Evolutionary conservation across 2,113 vertebrate genomes (phyloP).

Genomic region (Tupaia chinensis): DNA sequence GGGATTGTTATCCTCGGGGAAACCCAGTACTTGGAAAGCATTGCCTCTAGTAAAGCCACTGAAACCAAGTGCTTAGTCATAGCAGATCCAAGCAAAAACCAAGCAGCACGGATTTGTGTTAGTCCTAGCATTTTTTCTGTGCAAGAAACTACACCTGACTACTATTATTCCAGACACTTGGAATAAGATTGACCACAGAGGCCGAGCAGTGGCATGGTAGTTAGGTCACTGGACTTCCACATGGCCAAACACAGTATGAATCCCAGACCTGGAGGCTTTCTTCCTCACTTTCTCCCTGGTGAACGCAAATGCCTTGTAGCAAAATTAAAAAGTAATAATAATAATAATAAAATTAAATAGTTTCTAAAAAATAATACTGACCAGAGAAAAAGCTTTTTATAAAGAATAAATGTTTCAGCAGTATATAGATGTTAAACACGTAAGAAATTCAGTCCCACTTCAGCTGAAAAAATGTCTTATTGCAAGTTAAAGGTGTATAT

Average conservation of each 20-base stretch:
- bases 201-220: too few species aligned
- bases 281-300: too few species aligned
- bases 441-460: not conserved
- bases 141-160: not conserved
- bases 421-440: not conserved
- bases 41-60: accelerated
- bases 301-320: too few species aligned
- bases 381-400: not conserved
- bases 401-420: not conserved
- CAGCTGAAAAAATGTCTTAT: not conserved
- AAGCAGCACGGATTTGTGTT: not conserved
- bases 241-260: too few species aligned
- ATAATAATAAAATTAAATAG: too few species aligned
- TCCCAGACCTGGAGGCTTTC: too few species aligned
- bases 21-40: not conserved
- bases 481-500: not conserved
- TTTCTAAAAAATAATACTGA: too few species aligned
- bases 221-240: too few species aligned
- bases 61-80: not conserved
- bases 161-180: not conserved
- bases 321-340: too few species aligned
- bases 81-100: not conserved
- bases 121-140: not conserved
- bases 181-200: not conserved
- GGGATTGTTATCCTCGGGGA: not conserved